Evolutionary conservation across 1,140 invertebrate species (phyloP).

Genomic region (Chelonus insularis): DNA sequence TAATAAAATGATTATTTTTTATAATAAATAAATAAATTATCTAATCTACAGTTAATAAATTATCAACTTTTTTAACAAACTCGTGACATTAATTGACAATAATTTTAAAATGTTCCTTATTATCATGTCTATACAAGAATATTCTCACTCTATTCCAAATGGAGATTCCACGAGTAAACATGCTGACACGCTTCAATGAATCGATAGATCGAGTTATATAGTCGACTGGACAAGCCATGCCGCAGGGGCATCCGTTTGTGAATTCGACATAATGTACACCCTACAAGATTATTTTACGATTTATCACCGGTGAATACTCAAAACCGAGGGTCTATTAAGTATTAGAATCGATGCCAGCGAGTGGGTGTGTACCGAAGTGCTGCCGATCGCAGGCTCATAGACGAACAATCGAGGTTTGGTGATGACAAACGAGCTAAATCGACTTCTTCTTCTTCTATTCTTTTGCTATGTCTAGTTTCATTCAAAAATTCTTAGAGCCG

Average conservation of each 20-base stretch:
- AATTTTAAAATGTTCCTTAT: no score
- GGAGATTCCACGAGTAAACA: neutral
- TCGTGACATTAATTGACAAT: no score
- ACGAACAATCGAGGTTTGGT: constrained; percentile 33
- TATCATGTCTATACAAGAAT: no score
- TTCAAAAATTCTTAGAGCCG: no score
- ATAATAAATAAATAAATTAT: no score
- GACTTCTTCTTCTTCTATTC: neutral
- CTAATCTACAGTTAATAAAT: no score
- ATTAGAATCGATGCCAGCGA: constrained; percentile 13
- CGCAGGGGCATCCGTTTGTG: constrained; percentile 35
- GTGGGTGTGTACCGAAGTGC: constrained; percentile 24
- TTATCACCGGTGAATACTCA: constrained; percentile 41
- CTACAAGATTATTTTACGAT: constrained; percentile 45
- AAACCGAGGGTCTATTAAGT: constrained; percentile 36
- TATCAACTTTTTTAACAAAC: no score
- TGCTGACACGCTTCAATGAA: constrained; percentile 15
- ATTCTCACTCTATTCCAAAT: neutral
- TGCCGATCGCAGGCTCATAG: constrained; percentile 27
- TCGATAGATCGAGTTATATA: constrained; percentile 1
- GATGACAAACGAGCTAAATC: constrained; percentile 6
- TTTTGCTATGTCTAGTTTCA: neutral
- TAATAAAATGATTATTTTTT: no score
- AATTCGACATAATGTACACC: constrained; percentile 43
- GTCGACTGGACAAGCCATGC: constrained; percentile 8